Percentiles rank a stretch among this genome's conserved stretches.
Conservation (phyloP, 2,888 invertebrate genomes). For the Archaeoteleia sp. region DNA sequence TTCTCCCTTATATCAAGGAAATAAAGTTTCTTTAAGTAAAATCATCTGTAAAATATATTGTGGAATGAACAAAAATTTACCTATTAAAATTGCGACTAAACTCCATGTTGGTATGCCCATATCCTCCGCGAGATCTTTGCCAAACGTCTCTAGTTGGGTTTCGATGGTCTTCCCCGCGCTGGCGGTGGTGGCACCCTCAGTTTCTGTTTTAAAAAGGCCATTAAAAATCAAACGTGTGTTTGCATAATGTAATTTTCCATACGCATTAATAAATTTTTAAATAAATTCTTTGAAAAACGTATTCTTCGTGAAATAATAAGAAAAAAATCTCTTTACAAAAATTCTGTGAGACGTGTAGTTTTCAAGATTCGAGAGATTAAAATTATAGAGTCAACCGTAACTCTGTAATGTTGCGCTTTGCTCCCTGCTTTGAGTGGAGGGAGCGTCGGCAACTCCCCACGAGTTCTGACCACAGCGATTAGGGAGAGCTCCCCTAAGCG, state of each 20-base stretch:
- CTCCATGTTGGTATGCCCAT: slow-evolving; percentile 90
- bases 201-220: slow-evolving; percentile 54
- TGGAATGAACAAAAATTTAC: slow-evolving; percentile 72
- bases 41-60: not conserved
- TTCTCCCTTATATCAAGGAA: too few relatives aligned
- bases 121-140: slow-evolving; percentile 81
- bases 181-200: slow-evolving; percentile 42
- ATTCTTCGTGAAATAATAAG: not conserved
- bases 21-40: too few relatives aligned
- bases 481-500: too few relatives aligned
- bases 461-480: too few relatives aligned
- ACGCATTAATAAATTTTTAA: not conserved
- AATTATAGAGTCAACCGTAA: too few relatives aligned
- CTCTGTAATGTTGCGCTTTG: too few relatives aligned
- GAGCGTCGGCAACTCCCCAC: too few relatives aligned
- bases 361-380: too few relatives aligned
- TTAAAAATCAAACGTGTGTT: not conserved
- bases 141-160: slow-evolving; percentile 76
- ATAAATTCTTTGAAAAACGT: too few relatives aligned
- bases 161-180: slow-evolving; percentile 65
- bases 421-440: too few relatives aligned
- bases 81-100: slow-evolving; percentile 88
- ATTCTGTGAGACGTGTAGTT: too few relatives aligned
- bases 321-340: not conserved
- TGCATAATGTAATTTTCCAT: not conserved